A percentile compares a stretch with the other conserved stretches of the same genome.
These are phyloP conservation scores for Drosophila suboccidentalis DNA, from an alignment of 2,888 invertebrate species.

Conservation along the genomic window DNA sequence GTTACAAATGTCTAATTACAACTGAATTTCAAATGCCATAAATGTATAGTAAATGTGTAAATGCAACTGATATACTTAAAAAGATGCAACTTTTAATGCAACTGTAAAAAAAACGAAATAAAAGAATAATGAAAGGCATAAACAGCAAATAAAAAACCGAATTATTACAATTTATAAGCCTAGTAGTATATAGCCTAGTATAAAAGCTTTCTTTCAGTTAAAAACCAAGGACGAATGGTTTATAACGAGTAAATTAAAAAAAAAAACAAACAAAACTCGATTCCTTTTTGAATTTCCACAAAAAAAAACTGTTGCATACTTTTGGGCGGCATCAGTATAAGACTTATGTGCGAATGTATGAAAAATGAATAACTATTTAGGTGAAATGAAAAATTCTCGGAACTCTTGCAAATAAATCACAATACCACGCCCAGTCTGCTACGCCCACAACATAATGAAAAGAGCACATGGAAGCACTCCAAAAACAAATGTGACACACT, in stretches of 20 bases:
- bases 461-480: constrained; percentile 4
- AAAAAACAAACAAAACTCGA: background rate
- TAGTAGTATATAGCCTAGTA: too few relatives aligned
- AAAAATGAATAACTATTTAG: constrained; percentile 17
- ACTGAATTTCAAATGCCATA: constrained; percentile 4
- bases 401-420: constrained; percentile 39
- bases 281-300: background rate
- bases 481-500: constrained; percentile 32
- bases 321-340: constrained; percentile 35
- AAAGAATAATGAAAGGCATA: too few relatives aligned
- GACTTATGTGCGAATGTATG: constrained; percentile 3
- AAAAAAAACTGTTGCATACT: constrained; percentile 54
- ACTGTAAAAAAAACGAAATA: too few relatives aligned
- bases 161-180: too few relatives aligned
- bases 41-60: background rate
- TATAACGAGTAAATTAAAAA: background rate
- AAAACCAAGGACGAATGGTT: background rate
- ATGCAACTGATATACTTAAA: constrained; percentile 3
- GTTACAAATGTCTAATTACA: constrained; percentile 5
- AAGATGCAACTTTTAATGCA: background rate
- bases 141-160: too few relatives aligned
- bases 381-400: constrained; percentile 5
- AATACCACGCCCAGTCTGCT: constrained; percentile 8
- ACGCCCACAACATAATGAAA: constrained; percentile 6
- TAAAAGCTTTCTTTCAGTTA: background rate